Conservation (phyloP, 2,888 invertebrate species). For the Morpho helenor region DNA sequence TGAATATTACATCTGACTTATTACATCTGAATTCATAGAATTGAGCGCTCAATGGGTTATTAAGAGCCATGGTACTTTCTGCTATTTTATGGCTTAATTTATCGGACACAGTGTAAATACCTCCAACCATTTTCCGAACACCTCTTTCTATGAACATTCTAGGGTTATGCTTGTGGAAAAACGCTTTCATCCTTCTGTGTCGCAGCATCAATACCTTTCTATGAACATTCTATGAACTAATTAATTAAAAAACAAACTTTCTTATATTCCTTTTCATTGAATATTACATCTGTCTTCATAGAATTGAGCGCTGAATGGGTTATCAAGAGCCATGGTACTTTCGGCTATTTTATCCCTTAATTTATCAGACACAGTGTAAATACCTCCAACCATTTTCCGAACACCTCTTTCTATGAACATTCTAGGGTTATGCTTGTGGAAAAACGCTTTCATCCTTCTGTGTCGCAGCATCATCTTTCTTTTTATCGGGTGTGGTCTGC, state of each 20-base stretch:
- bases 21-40: slow-evolving; percentile 57
- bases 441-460: slow-evolving; percentile 49
- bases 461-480: slow-evolving; percentile 51
- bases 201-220: slow-evolving; percentile 45
- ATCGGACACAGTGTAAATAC: slow-evolving; percentile 53
- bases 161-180: slow-evolving; percentile 51
- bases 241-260: too few relatives aligned
- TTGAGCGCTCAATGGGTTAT: slow-evolving; percentile 55
- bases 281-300: slow-evolving; percentile 56
- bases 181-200: slow-evolving; percentile 50
- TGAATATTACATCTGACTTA: slow-evolving; percentile 53
- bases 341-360: slow-evolving; percentile 57
- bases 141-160: slow-evolving; percentile 38
- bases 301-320: slow-evolving; percentile 56
- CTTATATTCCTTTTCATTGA: slow-evolving; percentile 32
- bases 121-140: slow-evolving; percentile 47
- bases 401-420: slow-evolving; percentile 40
- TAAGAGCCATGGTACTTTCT: slow-evolving; percentile 50
- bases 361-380: slow-evolving; percentile 54
- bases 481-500: slow-evolving; percentile 54
- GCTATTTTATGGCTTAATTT: slow-evolving; percentile 56
- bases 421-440: slow-evolving; percentile 49
- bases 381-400: slow-evolving; percentile 47
- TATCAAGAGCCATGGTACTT: slow-evolving; percentile 51
- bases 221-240: slow-evolving; percentile 27